Evolutionary conservation across 92 coral and sea anemone species (phyloP).

Genomic region (Diadumene lineata): DNA sequence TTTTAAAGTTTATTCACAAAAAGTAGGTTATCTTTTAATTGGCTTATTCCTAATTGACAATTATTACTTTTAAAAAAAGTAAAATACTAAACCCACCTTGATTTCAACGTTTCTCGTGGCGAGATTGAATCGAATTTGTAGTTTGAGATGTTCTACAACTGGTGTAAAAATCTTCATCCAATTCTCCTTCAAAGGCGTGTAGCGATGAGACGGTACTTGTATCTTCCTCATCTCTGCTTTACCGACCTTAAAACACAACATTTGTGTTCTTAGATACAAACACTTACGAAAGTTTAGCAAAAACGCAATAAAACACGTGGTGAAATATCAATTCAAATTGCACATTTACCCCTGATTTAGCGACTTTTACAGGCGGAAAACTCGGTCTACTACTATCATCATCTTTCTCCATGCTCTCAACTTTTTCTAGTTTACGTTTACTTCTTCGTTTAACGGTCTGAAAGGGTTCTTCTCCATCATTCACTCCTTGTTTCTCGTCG

Average conservation of each 20-base stretch:
- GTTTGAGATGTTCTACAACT: conserved; percentile 90
- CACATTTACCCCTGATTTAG: conserved; percentile 69
- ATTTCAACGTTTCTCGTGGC: conserved; percentile 86
- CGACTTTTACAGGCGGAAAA: conserved; percentile 90
- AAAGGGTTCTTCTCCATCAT: conserved; percentile 65
- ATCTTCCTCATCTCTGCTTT: conserved; percentile 82
- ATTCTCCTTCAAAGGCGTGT: conserved; percentile 88
- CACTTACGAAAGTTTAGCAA: not conserved
- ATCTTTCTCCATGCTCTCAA: conserved; percentile 89
- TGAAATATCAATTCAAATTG: not conserved
- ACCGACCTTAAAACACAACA: conserved; percentile 58
- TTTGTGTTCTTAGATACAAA: not conserved
- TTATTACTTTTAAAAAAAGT: too few species aligned
- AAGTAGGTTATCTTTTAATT: too few species aligned
- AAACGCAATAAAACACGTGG: conserved; percentile 17
- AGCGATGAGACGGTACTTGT: conserved; percentile 93
- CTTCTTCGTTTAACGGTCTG: conserved; percentile 64
- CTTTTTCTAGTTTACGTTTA: conserved; percentile 77
- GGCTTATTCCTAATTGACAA: too few species aligned
- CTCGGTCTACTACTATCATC: conserved; percentile 72
- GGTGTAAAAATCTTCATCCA: conserved; percentile 96
- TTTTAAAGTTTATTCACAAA: too few species aligned
- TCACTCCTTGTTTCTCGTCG: conserved; percentile 49
- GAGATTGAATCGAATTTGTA: conserved; percentile 94
- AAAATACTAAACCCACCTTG: too few species aligned